Base-by-base conservation (phyloP, 2,888 invertebrate species). In the Drosophila borealis region DNA sequence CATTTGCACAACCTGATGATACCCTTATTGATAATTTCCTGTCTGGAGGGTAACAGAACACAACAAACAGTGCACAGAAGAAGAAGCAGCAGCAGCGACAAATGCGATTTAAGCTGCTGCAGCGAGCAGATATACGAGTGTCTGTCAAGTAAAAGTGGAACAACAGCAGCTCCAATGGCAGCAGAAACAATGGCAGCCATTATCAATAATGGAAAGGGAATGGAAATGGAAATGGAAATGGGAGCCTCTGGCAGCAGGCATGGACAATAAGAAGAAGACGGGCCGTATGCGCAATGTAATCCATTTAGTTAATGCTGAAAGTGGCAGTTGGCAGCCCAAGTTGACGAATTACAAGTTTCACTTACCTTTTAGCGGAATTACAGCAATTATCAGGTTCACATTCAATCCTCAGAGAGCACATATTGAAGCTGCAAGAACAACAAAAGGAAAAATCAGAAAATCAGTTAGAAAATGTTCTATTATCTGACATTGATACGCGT, bases 361-460 rank as follows among this genome's bases (percentile, higher is more conserved):
- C 79, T 77, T 73, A 84, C 77, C 86, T 81, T 71, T 72, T 69
- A 79, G 51, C 56, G 39, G 63, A 73, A 81, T 75, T 70, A 81
- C 73, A 65, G 71, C 75, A 72, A 72, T 78, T 70, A 61, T 44
- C 41, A n/a, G 57, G 49, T 51, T 41, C 21, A 48, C 46, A 29
- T 55, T 41, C 34, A 39, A 11, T 62, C 36, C 63, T 71, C 45
- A 81, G 49, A 51, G 57, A 33, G 57, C 50, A 51, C 71, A 76
- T 72, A 53, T 64, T 75, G 68, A 34, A 51, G 60, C 72, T 81
- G 80, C 50, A 68, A 29, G 8, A 2, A 8, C 29, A 29, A 54
- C 13, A 14, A 44, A 36, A 29, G 9, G 17, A 41, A 56, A 14
- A 45, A 44, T 19, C 9, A 49, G 21, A 29, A 60, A 49, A 56